Evolutionary conservation across 2,888 invertebrate species (phyloP).

Genomic region (Watsonalla binaria): DNA sequence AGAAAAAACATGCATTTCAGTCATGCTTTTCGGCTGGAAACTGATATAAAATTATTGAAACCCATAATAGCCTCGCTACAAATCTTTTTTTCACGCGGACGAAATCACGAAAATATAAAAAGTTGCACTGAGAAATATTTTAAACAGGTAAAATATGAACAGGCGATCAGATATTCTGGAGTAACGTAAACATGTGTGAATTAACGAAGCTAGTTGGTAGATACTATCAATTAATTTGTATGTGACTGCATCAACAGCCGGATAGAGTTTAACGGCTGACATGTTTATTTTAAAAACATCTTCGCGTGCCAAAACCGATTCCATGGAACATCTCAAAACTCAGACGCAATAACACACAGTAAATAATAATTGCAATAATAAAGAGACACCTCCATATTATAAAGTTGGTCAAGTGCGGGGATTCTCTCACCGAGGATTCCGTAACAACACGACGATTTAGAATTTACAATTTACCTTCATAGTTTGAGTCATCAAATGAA

Average conservation of each 20-base stretch:
- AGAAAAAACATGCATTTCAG: too few relatives aligned
- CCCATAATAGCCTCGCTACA: too few relatives aligned
- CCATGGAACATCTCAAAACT: conserved; percentile 6
- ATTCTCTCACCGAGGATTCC: too few relatives aligned
- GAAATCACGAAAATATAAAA: too few relatives aligned
- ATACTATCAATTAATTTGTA: conserved; percentile 19
- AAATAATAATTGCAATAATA: background rate
- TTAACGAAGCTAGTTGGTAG: background rate
- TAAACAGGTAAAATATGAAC: background rate
- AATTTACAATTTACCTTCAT: too few relatives aligned
- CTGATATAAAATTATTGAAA: too few relatives aligned
- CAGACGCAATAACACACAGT: background rate
- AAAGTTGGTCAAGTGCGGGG: too few relatives aligned
- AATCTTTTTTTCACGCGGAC: too few relatives aligned
- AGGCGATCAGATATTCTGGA: background rate
- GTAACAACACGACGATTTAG: too few relatives aligned
- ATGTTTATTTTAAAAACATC: conserved; percentile 35
- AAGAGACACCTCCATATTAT: background rate
- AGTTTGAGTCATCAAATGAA: too few relatives aligned
- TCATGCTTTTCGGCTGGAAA: too few relatives aligned
- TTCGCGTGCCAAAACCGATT: conserved; percentile 23
- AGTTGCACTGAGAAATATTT: too few relatives aligned
- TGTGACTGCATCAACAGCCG: conserved; percentile 29
- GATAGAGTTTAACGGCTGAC: conserved; percentile 26
- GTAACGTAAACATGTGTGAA: background rate